Evolutionary conservation across 35 echinoderm and acorn worm genomes (phyloP).

Genomic region (Heliocidaris erythrogramma): DNA sequence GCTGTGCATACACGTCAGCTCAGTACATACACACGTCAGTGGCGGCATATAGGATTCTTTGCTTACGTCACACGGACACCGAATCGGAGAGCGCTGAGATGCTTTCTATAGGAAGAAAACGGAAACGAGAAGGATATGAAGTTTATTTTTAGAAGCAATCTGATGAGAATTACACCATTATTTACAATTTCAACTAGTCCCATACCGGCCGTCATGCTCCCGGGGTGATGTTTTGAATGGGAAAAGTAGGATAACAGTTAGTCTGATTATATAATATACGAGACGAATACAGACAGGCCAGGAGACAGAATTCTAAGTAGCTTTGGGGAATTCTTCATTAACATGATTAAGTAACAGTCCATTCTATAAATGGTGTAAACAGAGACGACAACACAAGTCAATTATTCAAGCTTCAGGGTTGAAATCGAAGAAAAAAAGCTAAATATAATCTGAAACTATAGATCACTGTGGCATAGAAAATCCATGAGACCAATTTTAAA

Average conservation of each 20-base stretch:
- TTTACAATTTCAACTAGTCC: conserved; percentile 10
- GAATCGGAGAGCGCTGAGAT: not conserved
- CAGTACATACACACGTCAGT: conserved; percentile 34
- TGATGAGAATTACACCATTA: conserved; percentile 23
- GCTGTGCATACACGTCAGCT: conserved; percentile 16
- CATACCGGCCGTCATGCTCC: not conserved
- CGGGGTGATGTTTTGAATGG: not conserved
- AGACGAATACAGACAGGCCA: too few relatives aligned
- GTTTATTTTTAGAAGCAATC: conserved; percentile 39
- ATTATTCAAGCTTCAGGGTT: not conserved
- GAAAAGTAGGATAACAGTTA: not conserved
- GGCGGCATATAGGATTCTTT: conserved; percentile 26
- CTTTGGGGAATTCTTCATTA: not conserved
- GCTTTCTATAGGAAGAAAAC: not conserved
- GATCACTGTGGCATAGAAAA: not conserved
- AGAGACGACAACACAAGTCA: not conserved
- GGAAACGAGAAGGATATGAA: not conserved
- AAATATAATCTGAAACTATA: not conserved
- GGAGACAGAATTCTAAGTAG: too few relatives aligned
- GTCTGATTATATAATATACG: too few relatives aligned
- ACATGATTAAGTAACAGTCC: not conserved
- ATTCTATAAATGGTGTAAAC: not conserved
- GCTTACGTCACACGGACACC: conserved; percentile 24
- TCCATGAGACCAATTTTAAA: too few relatives aligned
- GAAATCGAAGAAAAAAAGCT: not conserved